Conservation (phyloP, 2,888 invertebrate species). For the Trimorus sp. region DNA sequence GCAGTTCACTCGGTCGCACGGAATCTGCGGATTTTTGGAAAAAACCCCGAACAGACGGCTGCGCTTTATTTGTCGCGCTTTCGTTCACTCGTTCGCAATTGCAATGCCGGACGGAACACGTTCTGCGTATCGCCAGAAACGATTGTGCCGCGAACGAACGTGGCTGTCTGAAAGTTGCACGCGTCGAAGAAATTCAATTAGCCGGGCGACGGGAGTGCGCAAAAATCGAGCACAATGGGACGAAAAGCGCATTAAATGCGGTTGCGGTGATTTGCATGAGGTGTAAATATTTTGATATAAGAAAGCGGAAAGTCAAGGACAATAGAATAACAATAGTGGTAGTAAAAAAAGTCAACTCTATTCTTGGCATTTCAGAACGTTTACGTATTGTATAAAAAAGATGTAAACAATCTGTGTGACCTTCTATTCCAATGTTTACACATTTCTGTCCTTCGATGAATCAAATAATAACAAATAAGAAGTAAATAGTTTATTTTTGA, state of each 20-base stretch:
- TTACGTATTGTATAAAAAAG: too few species aligned
- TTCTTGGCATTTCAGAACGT: too few species aligned
- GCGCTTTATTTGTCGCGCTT: not conserved
- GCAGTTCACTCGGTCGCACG: conserved; percentile 39
- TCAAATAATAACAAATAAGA: too few species aligned
- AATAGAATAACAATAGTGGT: too few species aligned
- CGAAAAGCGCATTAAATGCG: conserved; percentile 32
- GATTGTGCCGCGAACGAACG: conserved; percentile 5
- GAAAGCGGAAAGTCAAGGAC: too few species aligned
- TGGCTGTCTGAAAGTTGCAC: conserved; percentile 26
- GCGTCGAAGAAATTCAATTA: conserved; percentile 34
- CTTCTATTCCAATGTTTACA: too few species aligned
- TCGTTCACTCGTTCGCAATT: too few species aligned
- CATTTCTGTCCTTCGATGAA: too few species aligned
- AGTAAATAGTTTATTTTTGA: too few species aligned
- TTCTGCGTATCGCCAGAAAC: not conserved
- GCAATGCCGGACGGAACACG: too few species aligned
- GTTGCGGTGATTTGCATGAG: conserved; percentile 25
- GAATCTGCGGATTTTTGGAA: conserved; percentile 12
- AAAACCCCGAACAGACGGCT: not conserved
- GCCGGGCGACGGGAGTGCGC: conserved; percentile 23
- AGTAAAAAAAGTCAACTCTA: too few species aligned
- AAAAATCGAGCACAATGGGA: conserved; percentile 37
- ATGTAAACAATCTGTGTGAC: too few species aligned
- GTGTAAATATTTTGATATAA: not conserved